Conservation (phyloP, 1,140 invertebrate species). For the Oedothorax gibbosus region DNA sequence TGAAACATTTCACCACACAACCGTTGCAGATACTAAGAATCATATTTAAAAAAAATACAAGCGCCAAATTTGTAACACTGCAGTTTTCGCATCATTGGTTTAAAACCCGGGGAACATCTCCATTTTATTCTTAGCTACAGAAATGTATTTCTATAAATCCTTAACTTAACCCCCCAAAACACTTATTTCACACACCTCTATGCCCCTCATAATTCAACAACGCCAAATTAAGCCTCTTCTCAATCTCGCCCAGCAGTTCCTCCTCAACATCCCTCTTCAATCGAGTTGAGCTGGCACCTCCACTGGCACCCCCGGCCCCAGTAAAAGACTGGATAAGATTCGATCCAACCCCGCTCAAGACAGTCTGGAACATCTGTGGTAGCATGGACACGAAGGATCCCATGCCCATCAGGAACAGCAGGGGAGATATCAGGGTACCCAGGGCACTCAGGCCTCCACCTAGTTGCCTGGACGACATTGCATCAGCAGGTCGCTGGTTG, state of each 20-base stretch:
- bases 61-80: no score
- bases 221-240: conserved; percentile 12
- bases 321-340: conserved; percentile 55
- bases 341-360: conserved; percentile 33
- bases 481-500: not conserved
- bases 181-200: not conserved
- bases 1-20: no score
- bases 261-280: conserved; percentile 12
- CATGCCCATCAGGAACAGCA: conserved; percentile 50
- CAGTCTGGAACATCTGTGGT: conserved; percentile 47
- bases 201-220: conserved; percentile 48
- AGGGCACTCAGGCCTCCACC: conserved; percentile 42
- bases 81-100: no score
- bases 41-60: no score
- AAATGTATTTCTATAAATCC: no score
- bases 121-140: no score
- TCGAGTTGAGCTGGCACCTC: not conserved
- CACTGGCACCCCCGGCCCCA: not conserved
- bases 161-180: no score
- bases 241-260: conserved; percentile 8
- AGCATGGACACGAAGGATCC: conserved; percentile 52
- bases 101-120: no score
- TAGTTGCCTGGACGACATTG: not conserved
- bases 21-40: no score
- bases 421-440: conserved; percentile 26